Percentiles rank a stretch among this genome's conserved stretches.
These are phyloP conservation scores for Melikaiella ostensackeni DNA, from an alignment of 2,888 invertebrate species.

Conservation along the genomic window DNA sequence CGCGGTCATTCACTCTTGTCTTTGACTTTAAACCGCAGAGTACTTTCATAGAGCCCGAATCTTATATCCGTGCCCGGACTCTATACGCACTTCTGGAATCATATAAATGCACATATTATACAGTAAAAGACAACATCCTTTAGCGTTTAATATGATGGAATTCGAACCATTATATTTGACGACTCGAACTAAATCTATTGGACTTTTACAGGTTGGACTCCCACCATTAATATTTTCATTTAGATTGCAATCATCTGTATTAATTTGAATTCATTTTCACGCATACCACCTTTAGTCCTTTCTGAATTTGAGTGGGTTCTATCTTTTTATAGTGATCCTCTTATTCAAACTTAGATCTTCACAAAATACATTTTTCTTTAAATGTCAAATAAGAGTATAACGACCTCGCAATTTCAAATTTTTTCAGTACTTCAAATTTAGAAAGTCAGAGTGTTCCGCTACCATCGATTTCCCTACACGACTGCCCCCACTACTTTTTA, in stretches of 20 bases:
- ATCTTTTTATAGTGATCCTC: neutral
- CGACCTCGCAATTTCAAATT: too few species aligned
- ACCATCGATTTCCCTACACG: neutral
- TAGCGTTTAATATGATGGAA: slow-evolving; percentile 51
- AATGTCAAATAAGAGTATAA: too few species aligned
- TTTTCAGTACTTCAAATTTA: neutral
- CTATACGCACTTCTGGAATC: slow-evolving; percentile 76
- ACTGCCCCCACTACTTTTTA: neutral
- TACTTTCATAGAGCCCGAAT: slow-evolving; percentile 73
- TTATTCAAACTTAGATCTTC: too few species aligned
- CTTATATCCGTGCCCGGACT: slow-evolving; percentile 68
- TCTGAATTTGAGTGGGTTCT: neutral
- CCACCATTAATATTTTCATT: neutral
- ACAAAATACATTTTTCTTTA: too few species aligned
- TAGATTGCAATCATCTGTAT: neutral
- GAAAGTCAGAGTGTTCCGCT: neutral
- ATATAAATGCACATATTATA: slow-evolving; percentile 77
- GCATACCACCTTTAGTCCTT: slow-evolving; percentile 20
- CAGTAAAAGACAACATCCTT: slow-evolving; percentile 68
- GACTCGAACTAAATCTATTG: neutral
- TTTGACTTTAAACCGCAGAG: slow-evolving; percentile 65
- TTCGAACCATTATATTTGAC: neutral
- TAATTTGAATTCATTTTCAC: neutral
- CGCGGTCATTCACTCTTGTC: slow-evolving; percentile 47
- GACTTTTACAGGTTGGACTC: neutral